phyloP scores from a whole-genome alignment of 2,113 vertebrate species.

The Nyctibius bracteatus region DNA sequence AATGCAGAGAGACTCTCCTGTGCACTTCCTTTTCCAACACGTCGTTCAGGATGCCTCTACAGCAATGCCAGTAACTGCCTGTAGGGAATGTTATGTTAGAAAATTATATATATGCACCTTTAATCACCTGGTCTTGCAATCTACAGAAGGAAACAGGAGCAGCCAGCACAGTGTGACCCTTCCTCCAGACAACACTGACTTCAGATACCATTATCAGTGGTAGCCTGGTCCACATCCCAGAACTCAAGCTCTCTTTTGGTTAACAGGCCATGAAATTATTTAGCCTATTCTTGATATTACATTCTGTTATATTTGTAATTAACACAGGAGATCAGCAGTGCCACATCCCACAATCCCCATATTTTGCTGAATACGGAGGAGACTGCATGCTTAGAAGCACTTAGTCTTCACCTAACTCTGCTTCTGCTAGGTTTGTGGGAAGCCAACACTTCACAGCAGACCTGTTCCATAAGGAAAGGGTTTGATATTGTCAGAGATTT shows the following conservation, averaged over 20 bases:
- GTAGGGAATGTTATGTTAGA: slow-evolving; percentile 56
- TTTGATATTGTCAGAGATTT: background rate
- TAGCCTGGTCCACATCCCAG: background rate
- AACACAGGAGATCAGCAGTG: background rate
- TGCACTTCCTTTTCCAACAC: slow-evolving; percentile 39
- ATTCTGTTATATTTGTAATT: background rate
- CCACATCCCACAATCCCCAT: background rate
- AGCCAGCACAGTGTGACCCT: slow-evolving; percentile 14
- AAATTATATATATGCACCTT: slow-evolving; percentile 45
- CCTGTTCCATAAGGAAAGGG: background rate
- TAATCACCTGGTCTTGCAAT: slow-evolving; percentile 23
- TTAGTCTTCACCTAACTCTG: background rate
- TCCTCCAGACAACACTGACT: slow-evolving; percentile 31
- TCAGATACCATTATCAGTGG: slow-evolving; percentile 12
- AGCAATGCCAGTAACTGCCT: slow-evolving; percentile 57
- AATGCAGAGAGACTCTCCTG: slow-evolving; percentile 27
- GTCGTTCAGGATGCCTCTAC: slow-evolving; percentile 26
- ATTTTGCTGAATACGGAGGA: background rate
- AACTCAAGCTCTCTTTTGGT: background rate
- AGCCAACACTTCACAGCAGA: background rate
- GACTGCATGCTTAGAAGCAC: background rate
- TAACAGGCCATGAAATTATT: slow-evolving; percentile 46
- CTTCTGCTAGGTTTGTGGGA: background rate
- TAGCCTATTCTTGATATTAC: slow-evolving; percentile 10
- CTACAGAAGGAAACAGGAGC: slow-evolving; percentile 12